Evolutionary conservation across 1,140 invertebrate genomes (phyloP), one percentile per base, ranked within the genome.

Genomic region (Drosophila kurseongensis): DNA sequence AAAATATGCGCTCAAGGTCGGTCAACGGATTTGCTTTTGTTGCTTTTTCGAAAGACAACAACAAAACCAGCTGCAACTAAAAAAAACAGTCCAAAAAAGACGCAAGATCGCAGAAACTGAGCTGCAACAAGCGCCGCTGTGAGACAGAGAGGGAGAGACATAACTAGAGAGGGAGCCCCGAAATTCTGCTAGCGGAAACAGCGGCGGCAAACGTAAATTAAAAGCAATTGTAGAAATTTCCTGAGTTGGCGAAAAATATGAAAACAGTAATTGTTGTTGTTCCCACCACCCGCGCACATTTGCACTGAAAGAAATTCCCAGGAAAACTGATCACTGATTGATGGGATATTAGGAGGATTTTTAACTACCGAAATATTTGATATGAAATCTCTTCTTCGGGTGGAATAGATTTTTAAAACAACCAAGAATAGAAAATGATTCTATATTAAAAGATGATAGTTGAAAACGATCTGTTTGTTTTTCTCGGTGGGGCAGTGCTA

Each of bases 1-100:
- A 77, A 85, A 85, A 85, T 78, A 81, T 88, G 65, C 58, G 75
- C 78, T 90, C 85, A 90, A 90, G 85, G 85, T 90, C 85, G 88
- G 85, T 90, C 85, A 90, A 90, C 85, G 85, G 85, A 85, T 90
- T 90, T 75, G 78, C 71, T 72, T 67, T 56, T 80, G 73, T 50
- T 73, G 66, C 67, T 74, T 67, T 57, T 84, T 60, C 35, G 47
- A 68, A 67, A 81, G 54, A 73, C 42, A 65, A 56, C n/a, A 41
- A 44, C 38, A 68, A 65, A 71, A 48, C 51, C 67, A 69, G 67
- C 65, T 57, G 67, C 67, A 71, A 29, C 62, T 35, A 35, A 40
- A 65, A 59, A 47, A 67, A 23, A 10, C 48, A 47, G 23, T 42
- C 14, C 23, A 5, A 67, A n/a, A 76, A 66, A 61, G 44, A 75